Conservation (phyloP, 1,140 invertebrate genomes). For the Delia radicum region DNA sequence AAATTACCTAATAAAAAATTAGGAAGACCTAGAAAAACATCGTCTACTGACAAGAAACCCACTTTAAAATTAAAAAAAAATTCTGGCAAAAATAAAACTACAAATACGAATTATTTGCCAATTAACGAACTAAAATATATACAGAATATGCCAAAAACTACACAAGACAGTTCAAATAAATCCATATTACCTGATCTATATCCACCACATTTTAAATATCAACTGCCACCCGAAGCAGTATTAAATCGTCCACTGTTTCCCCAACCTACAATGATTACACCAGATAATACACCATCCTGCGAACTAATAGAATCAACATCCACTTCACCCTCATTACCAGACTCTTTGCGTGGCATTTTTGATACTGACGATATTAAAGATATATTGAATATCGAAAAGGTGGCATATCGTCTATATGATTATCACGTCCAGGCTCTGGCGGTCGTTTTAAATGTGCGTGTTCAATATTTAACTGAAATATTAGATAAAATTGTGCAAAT, state of each 20-base stretch:
- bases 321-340: slow-evolving; percentile 14
- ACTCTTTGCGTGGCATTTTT: slow-evolving; percentile 20
- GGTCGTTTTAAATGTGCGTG: slow-evolving; percentile 4
- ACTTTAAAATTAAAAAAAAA: too few species aligned
- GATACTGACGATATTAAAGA: slow-evolving; percentile 19
- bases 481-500: slow-evolving; percentile 22
- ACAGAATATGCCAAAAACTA: neutral
- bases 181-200: neutral
- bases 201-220: slow-evolving; percentile 25
- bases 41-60: too few species aligned
- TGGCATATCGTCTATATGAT: slow-evolving; percentile 2
- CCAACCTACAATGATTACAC: slow-evolving; percentile 1
- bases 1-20: too few species aligned
- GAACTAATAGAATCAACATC: slow-evolving; percentile 18
- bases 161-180: neutral
- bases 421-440: slow-evolving; percentile 22
- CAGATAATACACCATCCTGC: slow-evolving; percentile 16
- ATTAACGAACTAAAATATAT: too few species aligned
- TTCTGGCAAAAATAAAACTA: too few species aligned
- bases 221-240: neutral
- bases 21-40: too few species aligned
- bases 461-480: slow-evolving; percentile 14
- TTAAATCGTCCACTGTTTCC: neutral
- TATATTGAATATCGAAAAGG: slow-evolving; percentile 20
- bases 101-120: too few species aligned